Evolutionary conservation across 2,113 vertebrate species (phyloP).

Genomic region (Origma solitaria): DNA sequence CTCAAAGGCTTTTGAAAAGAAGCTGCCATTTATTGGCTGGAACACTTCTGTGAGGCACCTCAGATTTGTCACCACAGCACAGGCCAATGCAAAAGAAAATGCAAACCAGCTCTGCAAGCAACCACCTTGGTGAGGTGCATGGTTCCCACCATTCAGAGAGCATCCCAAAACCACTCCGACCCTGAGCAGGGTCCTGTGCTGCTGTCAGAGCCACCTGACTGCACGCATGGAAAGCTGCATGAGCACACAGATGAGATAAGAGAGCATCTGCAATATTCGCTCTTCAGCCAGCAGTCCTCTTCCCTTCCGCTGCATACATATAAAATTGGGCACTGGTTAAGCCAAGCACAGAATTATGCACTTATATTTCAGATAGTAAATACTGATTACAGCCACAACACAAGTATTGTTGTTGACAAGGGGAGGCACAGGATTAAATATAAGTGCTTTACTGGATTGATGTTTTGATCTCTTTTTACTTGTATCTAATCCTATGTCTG

Average conservation of each 20-base stretch:
- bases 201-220: fast-evolving
- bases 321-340: not conserved
- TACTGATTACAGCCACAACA: not conserved
- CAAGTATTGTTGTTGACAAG: not conserved
- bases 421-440: not conserved
- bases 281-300: not conserved
- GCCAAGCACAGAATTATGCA: not conserved
- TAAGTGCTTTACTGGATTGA: not conserved
- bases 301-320: not conserved
- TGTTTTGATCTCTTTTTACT: not conserved
- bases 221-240: fast-evolving
- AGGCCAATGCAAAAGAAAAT: not conserved
- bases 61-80: not conserved
- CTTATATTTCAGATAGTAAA: not conserved
- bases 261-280: not conserved
- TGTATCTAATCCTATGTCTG: not conserved
- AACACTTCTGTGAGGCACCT: fast-evolving
- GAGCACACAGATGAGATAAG: not conserved
- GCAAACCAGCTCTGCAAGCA: not conserved
- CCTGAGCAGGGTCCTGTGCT: not conserved
- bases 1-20: not conserved
- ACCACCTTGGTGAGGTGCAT: fast-evolving
- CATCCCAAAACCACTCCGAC: not conserved
- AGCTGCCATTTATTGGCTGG: not conserved
- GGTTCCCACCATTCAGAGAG: not conserved